Evolutionary conservation across 2,113 vertebrate species (phyloP), one percentile per base, ranked within the genome.

Genomic region (Neogobius melanostomus): DNA sequence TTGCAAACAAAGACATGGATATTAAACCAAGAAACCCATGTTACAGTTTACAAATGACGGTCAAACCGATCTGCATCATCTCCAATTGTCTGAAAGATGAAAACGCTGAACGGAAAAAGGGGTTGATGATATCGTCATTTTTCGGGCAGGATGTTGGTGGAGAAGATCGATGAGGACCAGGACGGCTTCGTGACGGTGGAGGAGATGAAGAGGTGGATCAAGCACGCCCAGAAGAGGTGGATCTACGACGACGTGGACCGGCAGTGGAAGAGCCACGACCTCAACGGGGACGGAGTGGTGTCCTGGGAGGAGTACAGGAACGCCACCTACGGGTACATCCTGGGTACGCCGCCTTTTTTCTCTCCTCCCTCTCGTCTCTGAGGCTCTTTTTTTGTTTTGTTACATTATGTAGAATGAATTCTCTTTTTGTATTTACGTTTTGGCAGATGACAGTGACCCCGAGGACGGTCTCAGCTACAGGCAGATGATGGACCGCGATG

Each of bases 281-380:
- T 99, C 77, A 95, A 98, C 17, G 94, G 92, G 72, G 98, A 99
- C 36, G 91, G 91, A 11, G 83, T 95, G 51, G 91, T 99, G 64
- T 95, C 96, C 66, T 99, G 98, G 98, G 97, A 98, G 67, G 98
- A 99, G 53, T 99, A 99, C 82, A 98, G 94, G 91, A 99, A 99
- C 71, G 97, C 96, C 91, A 98, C 97, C 77, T 99, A 99, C 74
- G 95, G 98, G 81, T 97, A 96, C 87, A 93, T 96, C 80, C 85
- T 98, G 68, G 97, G 98, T 99, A 94, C 64, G 91, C 72, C n/a
- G 12, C 6, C 17, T 5, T 21, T 10, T 8, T 9, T 54, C n/a
- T 17, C 28, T 36, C 28, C 28, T 36, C 28, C 28, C 3, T 36
- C 28, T 36, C 28, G 28, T 36, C 28, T 28, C 28, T 36, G 28